Evolutionary conservation across 2,888 invertebrate genomes (phyloP), one percentile per base, ranked within the genome.

Genomic region (Agonopterix subpropinquella): DNA sequence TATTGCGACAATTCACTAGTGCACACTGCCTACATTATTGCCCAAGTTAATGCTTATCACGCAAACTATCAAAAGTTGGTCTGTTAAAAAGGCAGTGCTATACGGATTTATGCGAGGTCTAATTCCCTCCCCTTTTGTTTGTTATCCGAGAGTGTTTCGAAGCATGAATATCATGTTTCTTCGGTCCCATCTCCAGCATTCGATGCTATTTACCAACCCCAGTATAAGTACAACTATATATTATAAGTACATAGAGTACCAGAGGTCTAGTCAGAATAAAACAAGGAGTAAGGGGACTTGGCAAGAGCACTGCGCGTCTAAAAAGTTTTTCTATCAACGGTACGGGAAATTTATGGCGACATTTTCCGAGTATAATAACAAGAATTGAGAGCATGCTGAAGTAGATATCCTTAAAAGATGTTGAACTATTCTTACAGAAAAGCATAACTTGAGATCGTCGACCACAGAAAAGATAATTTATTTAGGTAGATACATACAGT

Each of bases 321-420:
- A 52, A 70, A 80, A 81, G 61, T 81, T 81, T 80, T 80, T 79
- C 81, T 78, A 79, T 79, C 73, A 74, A 58, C 62, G 59, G 58
- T 58, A 58, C 52, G 55, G 62, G 57, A 67, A 75, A 80, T 77
- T 76, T 77, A 77, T 77, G 62, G 70, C 67, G 69, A 73, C 76
- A 75, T 73, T 78, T 73, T 71, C 61, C 57, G 36, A 61, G 58
- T 61, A 67, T 71, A 65, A 67, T 64, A 64, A 55, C 55, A 52
- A 35, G 41, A 44, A 39, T 50, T 15, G 11, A 42, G 50, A 44
- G 39, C 39, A 9, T n/a, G 10, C 28, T 39, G 39, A n/a, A 39
- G 39, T n/a, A n/a, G 9, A 39, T 39, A 39, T n/a, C 4, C n/a
- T 39, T 39, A 39, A 39, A 37, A 18, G 4, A 28, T 5, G 5